Base-by-base conservation (phyloP, 2,797 vertebrate genomes). In the Enoplosus armatus region DNA sequence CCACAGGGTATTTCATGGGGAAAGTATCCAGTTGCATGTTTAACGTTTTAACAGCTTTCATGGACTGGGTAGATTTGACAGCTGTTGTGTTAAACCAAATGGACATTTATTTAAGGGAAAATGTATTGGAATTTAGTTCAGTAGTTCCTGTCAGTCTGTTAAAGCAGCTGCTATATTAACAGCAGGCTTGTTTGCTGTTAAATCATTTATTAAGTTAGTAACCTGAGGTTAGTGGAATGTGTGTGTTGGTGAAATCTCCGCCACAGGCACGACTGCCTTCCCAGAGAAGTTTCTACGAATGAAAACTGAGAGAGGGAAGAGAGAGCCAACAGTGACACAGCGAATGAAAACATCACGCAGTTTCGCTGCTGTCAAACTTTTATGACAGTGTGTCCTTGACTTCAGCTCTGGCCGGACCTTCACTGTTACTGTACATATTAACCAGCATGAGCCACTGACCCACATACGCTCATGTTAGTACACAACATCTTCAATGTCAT, bases 191-290 rank as follows among this genome's bases (percentile, higher is more conserved):
- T 82, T 85, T 83, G 51, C 66, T 82, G 29, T 75, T 83, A 47
- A 87, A 88, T 85, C 16, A 85, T 85, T 79, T 68, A 82, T 72
- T 14, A 68, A 75, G 43, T 61, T n/a, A 33, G 76, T 64, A 88
- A 88, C 83, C 24, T 70, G 74, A 84, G 80, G 72, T 74, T 59
- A 27, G 63, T 50, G 69, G 72, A 68, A 27, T 75, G 54, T 67
- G 37, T 45, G 47, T 74, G 37, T 75, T 5, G 0, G 77, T 56
- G 41, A 79, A 80, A 80, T 69, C 60, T 83, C 71, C 51, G 66
- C 55, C 26, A 26, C 16, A 4, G 56, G 33, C 48, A 31, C 1
- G n/a, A 33, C 70, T 26, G 15, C 24, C 27, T 56, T 70, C 51
- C 47, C 64, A 16, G 24, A 45, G 33, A 26, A 6, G n/a, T 33